Evolutionary conservation across 2,797 vertebrate species (phyloP), one percentile per base, ranked within the genome.

Genomic region (Taenioides sp.): DNA sequence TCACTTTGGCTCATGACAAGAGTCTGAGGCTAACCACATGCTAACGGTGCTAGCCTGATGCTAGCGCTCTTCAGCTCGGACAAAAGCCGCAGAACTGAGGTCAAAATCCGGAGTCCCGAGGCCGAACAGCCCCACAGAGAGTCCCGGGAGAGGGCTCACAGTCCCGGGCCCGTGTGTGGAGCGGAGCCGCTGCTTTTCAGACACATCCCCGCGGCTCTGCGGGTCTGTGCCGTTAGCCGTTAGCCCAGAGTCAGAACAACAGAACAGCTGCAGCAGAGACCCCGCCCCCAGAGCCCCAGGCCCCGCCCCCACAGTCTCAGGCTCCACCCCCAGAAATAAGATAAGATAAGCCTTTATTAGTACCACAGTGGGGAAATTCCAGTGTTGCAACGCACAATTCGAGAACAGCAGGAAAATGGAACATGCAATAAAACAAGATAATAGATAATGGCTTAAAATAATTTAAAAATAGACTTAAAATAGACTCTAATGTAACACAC

Each of bases 221-320:
- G 27, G 25, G 1, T 27, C 25, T 1, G 25, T 49, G 63, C 63
- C 7, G 54, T 59, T 64, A 62, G 62, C 34, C 22, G 22, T 49
- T 65, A 65, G 34, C 61, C 20, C 61, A 23, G 20, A 57, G 34
- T 23, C 61, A 22, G 34, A 64, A 43, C 62, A 65, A 65, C 61
- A 40, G 61, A 63, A 63, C 62, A 64, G 62, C 62, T 64, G 62
- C 62, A 43, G 62, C 62, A 34, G n/a, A 60, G 27, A 37, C 1
- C 14, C 62, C 62, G 62, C 62, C 62, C 37, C 11, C 62, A 25
- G 4, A 3, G 4, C 12, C 11, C 0, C 62, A 64, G 3, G 20
- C 40, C n/a, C 40, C 63, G 63, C 40, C 62, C 34, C 3, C 11
- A 14, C 1, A 12, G 0, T 31, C 4, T 2, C 60, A 40, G 11